phyloP scores from a whole-genome alignment of 2,113 vertebrate genomes.

The Mola mola region DNA sequence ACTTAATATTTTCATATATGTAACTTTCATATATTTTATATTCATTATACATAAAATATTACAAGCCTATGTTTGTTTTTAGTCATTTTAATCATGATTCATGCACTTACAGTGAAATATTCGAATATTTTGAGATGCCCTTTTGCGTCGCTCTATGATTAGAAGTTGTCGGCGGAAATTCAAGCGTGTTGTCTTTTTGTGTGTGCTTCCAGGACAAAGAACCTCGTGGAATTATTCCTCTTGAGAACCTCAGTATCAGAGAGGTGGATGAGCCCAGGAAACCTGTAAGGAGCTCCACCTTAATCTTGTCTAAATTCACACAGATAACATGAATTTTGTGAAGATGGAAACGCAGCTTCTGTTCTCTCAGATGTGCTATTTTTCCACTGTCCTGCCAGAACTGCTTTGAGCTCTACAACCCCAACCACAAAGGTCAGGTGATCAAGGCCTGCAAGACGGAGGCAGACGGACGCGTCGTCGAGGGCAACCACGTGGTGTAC shows the following conservation, averaged over 20 bases:
- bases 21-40: too few relatives aligned
- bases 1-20: too few relatives aligned
- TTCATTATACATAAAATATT: too few relatives aligned
- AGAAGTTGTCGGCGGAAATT: too few relatives aligned
- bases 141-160: too few relatives aligned
- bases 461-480: slow-evolving; percentile 94
- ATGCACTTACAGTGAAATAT: too few relatives aligned
- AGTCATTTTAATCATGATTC: too few relatives aligned
- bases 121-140: too few relatives aligned
- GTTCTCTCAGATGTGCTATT: neutral
- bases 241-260: slow-evolving; percentile 97
- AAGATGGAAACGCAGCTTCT: neutral
- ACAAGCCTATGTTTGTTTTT: too few relatives aligned
- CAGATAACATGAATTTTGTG: neutral
- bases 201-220: slow-evolving; percentile 90
- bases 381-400: slow-evolving; percentile 79
- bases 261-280: slow-evolving; percentile 97
- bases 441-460: slow-evolving; percentile 99
- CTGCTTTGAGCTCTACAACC: slow-evolving; percentile 97
- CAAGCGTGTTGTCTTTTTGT: too few relatives aligned
- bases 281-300: slow-evolving; percentile 83
- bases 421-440: slow-evolving; percentile 95
- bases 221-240: slow-evolving; percentile 94
- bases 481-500: slow-evolving; percentile 98
- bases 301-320: neutral